A percentile compares a stretch with the other conserved stretches of the same genome.
phyloP scores from a whole-genome alignment of 2,113 vertebrate species.

The Melanerpes formicivorus region DNA sequence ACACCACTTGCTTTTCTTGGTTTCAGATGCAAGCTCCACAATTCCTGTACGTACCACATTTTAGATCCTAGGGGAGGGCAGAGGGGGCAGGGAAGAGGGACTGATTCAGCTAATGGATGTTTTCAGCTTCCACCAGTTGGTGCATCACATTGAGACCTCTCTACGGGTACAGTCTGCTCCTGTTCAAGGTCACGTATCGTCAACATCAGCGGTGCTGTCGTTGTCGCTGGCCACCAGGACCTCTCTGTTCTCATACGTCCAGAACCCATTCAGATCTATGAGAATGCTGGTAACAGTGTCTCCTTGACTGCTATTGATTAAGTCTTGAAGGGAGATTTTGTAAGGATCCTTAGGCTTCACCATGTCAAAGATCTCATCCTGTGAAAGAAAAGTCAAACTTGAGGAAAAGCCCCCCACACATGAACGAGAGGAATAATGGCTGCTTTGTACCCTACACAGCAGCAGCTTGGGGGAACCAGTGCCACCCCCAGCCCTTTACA shows the following conservation, averaged over 20 bases:
- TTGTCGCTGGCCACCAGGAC: slow-evolving; percentile 91
- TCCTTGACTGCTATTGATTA: slow-evolving; percentile 96
- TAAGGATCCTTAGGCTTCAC: slow-evolving; percentile 96
- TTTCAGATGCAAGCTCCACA: neutral
- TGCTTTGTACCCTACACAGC: neutral
- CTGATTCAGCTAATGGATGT: slow-evolving; percentile 16
- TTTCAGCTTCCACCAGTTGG: slow-evolving; percentile 21
- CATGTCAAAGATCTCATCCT: slow-evolving; percentile 99
- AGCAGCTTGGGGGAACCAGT: neutral
- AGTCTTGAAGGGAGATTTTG: slow-evolving; percentile 95
- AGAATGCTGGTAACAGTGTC: slow-evolving; percentile 97
- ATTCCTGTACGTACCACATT: neutral
- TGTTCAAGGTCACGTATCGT: slow-evolving; percentile 82
- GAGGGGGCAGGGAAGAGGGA: neutral
- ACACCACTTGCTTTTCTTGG: neutral
- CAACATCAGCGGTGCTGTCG: slow-evolving; percentile 82
- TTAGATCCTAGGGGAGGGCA: neutral
- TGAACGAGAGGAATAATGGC: neutral
- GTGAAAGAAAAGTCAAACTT: slow-evolving; percentile 38
- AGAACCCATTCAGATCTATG: slow-evolving; percentile 98
- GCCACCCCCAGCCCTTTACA: neutral
- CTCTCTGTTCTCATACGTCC: slow-evolving; percentile 98
- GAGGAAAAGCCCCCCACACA: neutral
- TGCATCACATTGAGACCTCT: neutral
- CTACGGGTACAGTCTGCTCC: neutral